A percentile compares a stretch with the other conserved stretches of the same genome.
These are phyloP conservation scores for Athalia rosae DNA, from an alignment of 2,888 invertebrate genomes.

Conservation along the genomic window DNA sequence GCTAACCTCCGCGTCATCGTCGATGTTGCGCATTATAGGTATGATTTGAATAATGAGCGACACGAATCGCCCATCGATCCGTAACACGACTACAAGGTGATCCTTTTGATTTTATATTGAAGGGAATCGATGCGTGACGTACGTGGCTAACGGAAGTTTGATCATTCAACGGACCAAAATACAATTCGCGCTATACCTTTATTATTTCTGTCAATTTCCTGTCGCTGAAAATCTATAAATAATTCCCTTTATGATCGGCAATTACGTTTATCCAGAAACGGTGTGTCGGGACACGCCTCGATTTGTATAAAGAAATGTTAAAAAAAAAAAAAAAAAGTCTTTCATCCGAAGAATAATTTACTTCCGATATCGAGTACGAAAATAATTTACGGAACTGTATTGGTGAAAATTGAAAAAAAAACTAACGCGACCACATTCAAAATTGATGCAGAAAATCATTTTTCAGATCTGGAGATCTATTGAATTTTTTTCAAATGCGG, in stretches of 20 bases:
- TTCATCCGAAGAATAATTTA: too few relatives aligned
- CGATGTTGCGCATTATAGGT: too few relatives aligned
- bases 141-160: slow-evolving; percentile 8
- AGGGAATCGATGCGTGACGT: slow-evolving; percentile 15
- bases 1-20: too few relatives aligned
- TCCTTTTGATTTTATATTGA: slow-evolving; percentile 7
- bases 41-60: too few relatives aligned
- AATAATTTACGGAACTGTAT: not conserved
- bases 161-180: slow-evolving; percentile 26
- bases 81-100: not conserved
- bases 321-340: too few relatives aligned
- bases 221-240: slow-evolving; percentile 4
- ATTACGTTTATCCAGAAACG: too few relatives aligned
- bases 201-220: not conserved
- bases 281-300: too few relatives aligned
- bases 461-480: not conserved
- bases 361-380: too few relatives aligned
- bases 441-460: too few relatives aligned
- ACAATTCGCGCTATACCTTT: slow-evolving; percentile 24
- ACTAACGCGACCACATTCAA: not conserved
- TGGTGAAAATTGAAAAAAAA: not conserved
- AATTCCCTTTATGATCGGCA: not conserved
- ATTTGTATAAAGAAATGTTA: too few relatives aligned
- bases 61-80: too few relatives aligned
- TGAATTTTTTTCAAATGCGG: not conserved